Base-by-base conservation (phyloP, 2,797 vertebrate genomes). In the Salarias fasciatus region DNA sequence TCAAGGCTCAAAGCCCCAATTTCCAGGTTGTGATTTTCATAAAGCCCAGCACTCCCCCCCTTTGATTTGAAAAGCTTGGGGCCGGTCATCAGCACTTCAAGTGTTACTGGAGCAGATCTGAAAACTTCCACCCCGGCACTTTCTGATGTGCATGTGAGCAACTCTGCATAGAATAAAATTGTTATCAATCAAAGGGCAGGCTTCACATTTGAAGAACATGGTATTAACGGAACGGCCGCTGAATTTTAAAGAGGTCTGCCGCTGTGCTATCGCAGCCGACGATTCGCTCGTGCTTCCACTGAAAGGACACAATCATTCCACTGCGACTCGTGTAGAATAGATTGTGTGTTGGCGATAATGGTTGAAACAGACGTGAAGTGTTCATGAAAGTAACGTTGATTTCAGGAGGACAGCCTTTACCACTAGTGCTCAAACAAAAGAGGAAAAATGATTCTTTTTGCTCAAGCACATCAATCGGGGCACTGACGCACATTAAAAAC, bases 21-120 rank as follows among this genome's bases (percentile, higher is more conserved):
- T 79, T 73, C 63, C 73, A 72, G 65, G 63, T 53, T 62, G 70
- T 51, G 59, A 75, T 72, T 75, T 72, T 61, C 59, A 72, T 31
- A 60, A 72, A 63, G 56, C 44, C 36, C 0, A 0, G 10, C 31
- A 18, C 51, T 65, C 11, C n/a, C n/a, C 12, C 13, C 49, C 64
- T 80, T 85, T 65, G 80, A 77, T 77, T 43, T 70, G 15, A 44
- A 62, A 56, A 66, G 61, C 72, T 64, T 0, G 1, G 40, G 56
- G 69, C 57, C 5, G 46, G 53, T 57, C 77, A 75, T 79, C 69
- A 53, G 45, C 51, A 63, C 33, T 47, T 70, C 52, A 62, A 69
- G 63, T 65, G 63, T 63, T 43, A 24, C 55, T 51, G 46, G 42
- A 65, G 47, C 14, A 44, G 42, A 66, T 65, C 42, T 62, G 24